These are phyloP conservation scores for Pempheris klunzingeri DNA, from an alignment of 2,797 vertebrate species.

Conservation along the genomic window DNA sequence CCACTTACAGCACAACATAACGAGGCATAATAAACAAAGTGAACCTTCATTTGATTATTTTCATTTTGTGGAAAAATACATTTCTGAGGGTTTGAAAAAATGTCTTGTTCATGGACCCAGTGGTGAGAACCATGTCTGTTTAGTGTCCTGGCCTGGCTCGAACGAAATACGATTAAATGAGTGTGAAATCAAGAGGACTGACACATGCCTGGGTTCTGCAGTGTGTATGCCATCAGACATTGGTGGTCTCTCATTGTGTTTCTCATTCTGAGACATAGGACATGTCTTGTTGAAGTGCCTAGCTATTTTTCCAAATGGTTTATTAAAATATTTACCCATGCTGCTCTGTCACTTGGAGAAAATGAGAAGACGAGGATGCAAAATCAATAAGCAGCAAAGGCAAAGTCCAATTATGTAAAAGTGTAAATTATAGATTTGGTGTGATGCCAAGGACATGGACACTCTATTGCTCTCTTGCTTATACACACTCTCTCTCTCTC, in stretches of 20 bases:
- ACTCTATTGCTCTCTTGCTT: slow-evolving; percentile 68
- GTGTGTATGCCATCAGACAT: slow-evolving; percentile 61
- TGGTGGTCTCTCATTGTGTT: slow-evolving; percentile 42
- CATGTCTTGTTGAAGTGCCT: slow-evolving; percentile 39
- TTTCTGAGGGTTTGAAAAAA: slow-evolving; percentile 53
- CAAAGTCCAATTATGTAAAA: slow-evolving; percentile 84
- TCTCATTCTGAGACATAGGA: slow-evolving; percentile 36
- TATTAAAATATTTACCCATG: slow-evolving; percentile 78
- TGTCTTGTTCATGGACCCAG: slow-evolving; percentile 45
- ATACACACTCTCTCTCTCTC: slow-evolving; percentile 37
- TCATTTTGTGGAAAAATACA: slow-evolving; percentile 55
- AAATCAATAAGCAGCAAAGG: slow-evolving; percentile 82
- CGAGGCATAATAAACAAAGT: slow-evolving; percentile 72
- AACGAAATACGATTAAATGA: slow-evolving; percentile 67
- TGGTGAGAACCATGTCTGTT: slow-evolving; percentile 55
- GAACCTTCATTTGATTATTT: slow-evolving; percentile 74
- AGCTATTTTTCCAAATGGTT: slow-evolving; percentile 53
- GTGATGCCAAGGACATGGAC: slow-evolving; percentile 78
- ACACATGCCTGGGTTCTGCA: slow-evolving; percentile 47
- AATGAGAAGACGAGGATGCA: slow-evolving; percentile 70
- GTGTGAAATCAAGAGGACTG: slow-evolving; percentile 63
- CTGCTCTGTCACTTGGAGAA: slow-evolving; percentile 78
- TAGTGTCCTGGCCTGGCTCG: slow-evolving; percentile 51
- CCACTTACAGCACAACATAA: slow-evolving; percentile 68
- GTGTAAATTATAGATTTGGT: slow-evolving; percentile 84